A percentile compares a stretch with the other conserved stretches of the same genome.
Conservation (phyloP, 2,888 invertebrate species). For the Formica aserva region DNA sequence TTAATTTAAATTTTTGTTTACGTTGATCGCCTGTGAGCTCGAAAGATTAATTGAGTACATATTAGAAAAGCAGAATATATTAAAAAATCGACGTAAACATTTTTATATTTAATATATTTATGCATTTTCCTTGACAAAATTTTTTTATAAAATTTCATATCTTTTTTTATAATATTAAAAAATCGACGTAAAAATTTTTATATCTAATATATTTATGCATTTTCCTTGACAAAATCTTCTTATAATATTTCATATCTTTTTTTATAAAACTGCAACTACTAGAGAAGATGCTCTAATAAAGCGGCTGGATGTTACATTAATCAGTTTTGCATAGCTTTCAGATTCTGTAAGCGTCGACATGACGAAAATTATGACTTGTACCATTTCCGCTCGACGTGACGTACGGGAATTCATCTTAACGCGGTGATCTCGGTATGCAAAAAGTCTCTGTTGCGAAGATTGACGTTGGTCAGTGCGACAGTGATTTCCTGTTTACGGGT, state of each 20-base stretch:
- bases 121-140: neutral
- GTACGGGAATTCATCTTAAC: neutral
- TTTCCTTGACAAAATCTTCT: neutral
- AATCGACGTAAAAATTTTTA: neutral
- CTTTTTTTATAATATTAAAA: neutral
- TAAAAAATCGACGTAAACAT: neutral
- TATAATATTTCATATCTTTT: neutral
- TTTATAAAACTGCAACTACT: neutral
- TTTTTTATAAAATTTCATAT: neutral
- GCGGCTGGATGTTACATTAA: too few species aligned
- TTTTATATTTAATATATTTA: neutral
- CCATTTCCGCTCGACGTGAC: slow-evolving; percentile 10
- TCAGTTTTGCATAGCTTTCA: neutral
- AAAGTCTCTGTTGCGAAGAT: slow-evolving; percentile 25
- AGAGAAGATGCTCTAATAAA: neutral
- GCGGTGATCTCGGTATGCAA: slow-evolving; percentile 9
- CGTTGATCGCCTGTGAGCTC: neutral
- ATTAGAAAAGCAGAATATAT: neutral
- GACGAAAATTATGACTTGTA: neutral
- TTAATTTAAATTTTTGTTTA: neutral
- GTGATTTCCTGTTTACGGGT: slow-evolving; percentile 62
- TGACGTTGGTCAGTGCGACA: slow-evolving; percentile 27
- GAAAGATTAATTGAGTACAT: neutral
- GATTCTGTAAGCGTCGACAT: neutral
- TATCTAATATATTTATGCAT: neutral